A percentile compares a stretch with the other conserved stretches of the same genome.
Evolutionary conservation across 2,113 vertebrate species (phyloP).

Genomic region (Ascaphus truei): DNA sequence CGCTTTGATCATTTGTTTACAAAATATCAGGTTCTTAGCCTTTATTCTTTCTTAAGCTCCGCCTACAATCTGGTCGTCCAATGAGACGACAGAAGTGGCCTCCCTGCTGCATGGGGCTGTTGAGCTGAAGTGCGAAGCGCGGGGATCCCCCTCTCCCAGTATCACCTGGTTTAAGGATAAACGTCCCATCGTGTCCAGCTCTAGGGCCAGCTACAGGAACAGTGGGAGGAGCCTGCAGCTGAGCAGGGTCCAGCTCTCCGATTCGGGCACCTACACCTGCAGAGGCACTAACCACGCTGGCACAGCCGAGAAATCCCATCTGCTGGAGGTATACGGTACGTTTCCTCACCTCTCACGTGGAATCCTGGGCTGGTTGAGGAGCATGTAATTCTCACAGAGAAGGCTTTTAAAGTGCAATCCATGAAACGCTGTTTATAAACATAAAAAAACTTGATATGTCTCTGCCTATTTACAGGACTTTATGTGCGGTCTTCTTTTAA

Average conservation of each 20-base stretch:
- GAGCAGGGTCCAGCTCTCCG: constrained; percentile 49
- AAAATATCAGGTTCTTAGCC: too few relatives aligned
- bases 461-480: too few relatives aligned
- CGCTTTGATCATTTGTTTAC: too few relatives aligned
- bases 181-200: constrained; percentile 61
- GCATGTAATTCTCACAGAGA: not conserved
- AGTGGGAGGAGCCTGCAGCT: constrained; percentile 67
- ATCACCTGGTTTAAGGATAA: constrained; percentile 77
- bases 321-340: constrained; percentile 54
- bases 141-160: constrained; percentile 67
- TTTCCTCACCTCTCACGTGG: not conserved
- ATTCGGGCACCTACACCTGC: constrained; percentile 73
- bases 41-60: constrained; percentile 53
- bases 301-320: constrained; percentile 53
- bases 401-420: too few relatives aligned
- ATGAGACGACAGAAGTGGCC: constrained; percentile 61
- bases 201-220: constrained; percentile 54
- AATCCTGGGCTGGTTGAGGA: not conserved
- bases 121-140: constrained; percentile 66
- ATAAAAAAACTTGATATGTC: too few relatives aligned
- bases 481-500: too few relatives aligned
- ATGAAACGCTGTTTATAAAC: too few relatives aligned
- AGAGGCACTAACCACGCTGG: constrained; percentile 68
- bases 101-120: constrained; percentile 65
- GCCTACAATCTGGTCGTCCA: constrained; percentile 66